These are phyloP conservation scores for Xyrauchen texanus DNA, from an alignment of 2,113 vertebrate genomes.

Conservation along the genomic window DNA sequence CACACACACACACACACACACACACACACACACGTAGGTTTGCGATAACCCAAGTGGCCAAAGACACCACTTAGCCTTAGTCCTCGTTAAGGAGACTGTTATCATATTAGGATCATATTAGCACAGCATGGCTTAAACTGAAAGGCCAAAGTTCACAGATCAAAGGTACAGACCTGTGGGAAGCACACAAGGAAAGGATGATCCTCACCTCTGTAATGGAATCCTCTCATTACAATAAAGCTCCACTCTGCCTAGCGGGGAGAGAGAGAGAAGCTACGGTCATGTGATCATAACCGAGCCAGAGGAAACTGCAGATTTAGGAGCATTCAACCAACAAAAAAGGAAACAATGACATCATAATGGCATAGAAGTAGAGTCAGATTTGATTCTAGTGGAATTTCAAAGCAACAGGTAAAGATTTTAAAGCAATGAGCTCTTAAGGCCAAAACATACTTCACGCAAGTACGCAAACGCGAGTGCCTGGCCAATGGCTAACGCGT, in stretches of 20 bases:
- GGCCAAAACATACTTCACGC: no score
- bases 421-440: background rate
- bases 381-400: constrained; percentile 26
- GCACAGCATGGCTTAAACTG: constrained; percentile 74
- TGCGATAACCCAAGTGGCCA: constrained; percentile 44
- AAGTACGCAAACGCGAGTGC: no score
- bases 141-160: constrained; percentile 72
- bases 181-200: constrained; percentile 69
- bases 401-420: constrained; percentile 12
- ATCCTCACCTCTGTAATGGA: constrained; percentile 78
- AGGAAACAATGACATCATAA: constrained; percentile 42
- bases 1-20: constrained; percentile 20
- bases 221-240: constrained; percentile 80
- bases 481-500: no score
- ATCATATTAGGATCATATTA: constrained; percentile 77
- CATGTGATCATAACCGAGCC: constrained; percentile 67
- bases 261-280: constrained; percentile 69
- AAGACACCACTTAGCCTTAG: constrained; percentile 53
- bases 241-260: constrained; percentile 67
- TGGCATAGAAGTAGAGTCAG: background rate
- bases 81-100: constrained; percentile 74
- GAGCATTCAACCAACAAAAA: constrained; percentile 30
- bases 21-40: constrained; percentile 37
- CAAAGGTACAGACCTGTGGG: constrained; percentile 76
- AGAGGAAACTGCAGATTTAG: constrained; percentile 68